Base-by-base conservation (phyloP, 2,797 vertebrate genomes). In the Catostomus latipinnis region DNA sequence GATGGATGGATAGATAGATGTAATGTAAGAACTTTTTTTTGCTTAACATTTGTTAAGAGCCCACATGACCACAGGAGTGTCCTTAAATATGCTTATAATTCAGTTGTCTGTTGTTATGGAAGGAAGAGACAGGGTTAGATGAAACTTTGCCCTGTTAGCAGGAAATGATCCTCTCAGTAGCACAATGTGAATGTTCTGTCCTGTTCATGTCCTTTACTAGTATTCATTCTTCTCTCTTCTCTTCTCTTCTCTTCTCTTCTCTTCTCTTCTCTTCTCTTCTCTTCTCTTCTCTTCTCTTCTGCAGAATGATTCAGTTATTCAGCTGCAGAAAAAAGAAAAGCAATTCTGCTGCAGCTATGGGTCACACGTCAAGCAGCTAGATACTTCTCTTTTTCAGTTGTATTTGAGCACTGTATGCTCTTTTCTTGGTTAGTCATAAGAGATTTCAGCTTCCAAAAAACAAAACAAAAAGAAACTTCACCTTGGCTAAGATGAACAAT, bases 101-200 rank as follows among this genome's bases (percentile, higher is more conserved):
- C 66, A 62, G 6, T 49, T 8, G 22, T 43, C 60, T 63, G 34
- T 69, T 77, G 75, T 77, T 61, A 77, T 76, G 54, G 6, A 63
- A 46, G 46, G 56, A 9, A 22, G 66, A 67, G 45, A 71, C 22
- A 68, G 87, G 87, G 78, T 77, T 62, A 68, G 74, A 71, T 65
- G 13, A 78, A 73, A 78, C 54, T 76, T 69, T 86, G 82, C 81
- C 50, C 48, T 70, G 74, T 82, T 78, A 81, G 85, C 85, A 78
- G 78, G 57, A 82, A 82, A 74, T 60, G 57, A 86, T 82, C 85
- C 74, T 75, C 43, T 54, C 63, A 18, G 50, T 16, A 67, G 68
- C 67, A 79, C 67, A 81, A 43, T 70, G 43, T 22, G 9, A 61
- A 71, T 49, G 12, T 71, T 76, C 50, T 50, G 63, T 71, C 58